Evolutionary conservation across 1,140 invertebrate species (phyloP), one percentile per base, ranked within the genome.

Genomic region (Pteromalus puparum): DNA sequence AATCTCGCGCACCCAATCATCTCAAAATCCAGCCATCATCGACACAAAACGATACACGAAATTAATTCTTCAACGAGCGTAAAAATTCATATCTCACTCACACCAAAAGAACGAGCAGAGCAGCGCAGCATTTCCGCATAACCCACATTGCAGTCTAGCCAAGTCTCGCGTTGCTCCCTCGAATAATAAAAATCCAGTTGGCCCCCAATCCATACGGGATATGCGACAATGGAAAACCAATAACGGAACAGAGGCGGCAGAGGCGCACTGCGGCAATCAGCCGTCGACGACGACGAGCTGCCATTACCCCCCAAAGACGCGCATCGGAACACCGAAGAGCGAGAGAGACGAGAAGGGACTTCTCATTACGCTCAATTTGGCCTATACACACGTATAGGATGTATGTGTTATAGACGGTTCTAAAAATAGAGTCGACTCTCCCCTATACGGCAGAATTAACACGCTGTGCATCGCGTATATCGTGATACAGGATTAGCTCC

Each of bases 321-420:
- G 74, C 18, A 7, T 76, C 42, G 74, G 21, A 61, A n/a, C 53
- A 18, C 3, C 46, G 18, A 6, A 61, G 30, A 21, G 38, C 4
- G 38, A 61, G 30, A 34, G 30, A 34, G 30, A n/a, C 21, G 7
- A 61, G 18, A n/a, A 48, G 53, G 53, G 21, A 61, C 53, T 61
- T 21, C 5, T 89, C 86, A 87, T 90, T 90, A 90, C 81, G 81
- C 85, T 76, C 88, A 90, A 90, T 90, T 90, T 90, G 89, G 74
- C 81, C 34, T 86, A 42, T 42, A 42, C 7, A 42, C 10, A 9
- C 38, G 9, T 42, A 42, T 42, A 42, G 26, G 24, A 46, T 28
- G 34, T 26, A 85, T 86, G 21, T 61, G 4, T n/a, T 7, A 61
- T 61, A 61, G 2, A 61, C 53, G 18, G 74, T 80, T 87, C 89